A percentile compares a stretch with the other conserved stretches of the same genome.
These are phyloP conservation scores for Fabriciana adippe DNA, from an alignment of 2,888 invertebrate species.

Conservation along the genomic window DNA sequence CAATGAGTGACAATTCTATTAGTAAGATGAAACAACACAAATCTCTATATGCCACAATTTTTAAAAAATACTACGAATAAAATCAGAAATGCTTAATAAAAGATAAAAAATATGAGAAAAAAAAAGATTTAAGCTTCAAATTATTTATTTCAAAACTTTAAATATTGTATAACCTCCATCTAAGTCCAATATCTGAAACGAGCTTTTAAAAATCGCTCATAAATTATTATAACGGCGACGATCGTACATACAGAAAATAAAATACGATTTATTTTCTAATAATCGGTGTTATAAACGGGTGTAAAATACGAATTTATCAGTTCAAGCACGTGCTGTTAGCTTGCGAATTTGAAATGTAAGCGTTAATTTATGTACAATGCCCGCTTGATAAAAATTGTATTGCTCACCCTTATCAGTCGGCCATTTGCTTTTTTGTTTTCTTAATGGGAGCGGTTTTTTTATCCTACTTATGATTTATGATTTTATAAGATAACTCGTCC, in stretches of 20 bases:
- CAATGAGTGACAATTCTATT: no score
- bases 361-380: slow-evolving; percentile 71
- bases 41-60: no score
- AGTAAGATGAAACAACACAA: no score
- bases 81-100: no score
- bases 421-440: slow-evolving; percentile 57
- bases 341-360: slow-evolving; percentile 66
- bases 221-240: slow-evolving; percentile 43
- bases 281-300: slow-evolving; percentile 48
- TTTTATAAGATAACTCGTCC: no score
- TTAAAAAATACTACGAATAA: no score
- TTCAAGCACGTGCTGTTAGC: slow-evolving; percentile 56
- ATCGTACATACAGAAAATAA: slow-evolving; percentile 43
- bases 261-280: slow-evolving; percentile 46
- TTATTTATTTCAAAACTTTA: no score
- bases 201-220: slow-evolving; percentile 27
- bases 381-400: slow-evolving; percentile 73
- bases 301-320: slow-evolving; percentile 60
- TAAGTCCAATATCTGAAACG: slow-evolving; percentile 9
- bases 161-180: neutral
- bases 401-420: slow-evolving; percentile 43
- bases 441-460: slow-evolving; percentile 26
- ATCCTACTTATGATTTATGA: slow-evolving; percentile 26
- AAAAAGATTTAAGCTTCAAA: no score
- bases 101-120: no score